A percentile compares a stretch with the other conserved stretches of the same genome.
phyloP scores from a whole-genome alignment of 92 coral and sea anemone genomes.

The Zoanthus sociatus region DNA sequence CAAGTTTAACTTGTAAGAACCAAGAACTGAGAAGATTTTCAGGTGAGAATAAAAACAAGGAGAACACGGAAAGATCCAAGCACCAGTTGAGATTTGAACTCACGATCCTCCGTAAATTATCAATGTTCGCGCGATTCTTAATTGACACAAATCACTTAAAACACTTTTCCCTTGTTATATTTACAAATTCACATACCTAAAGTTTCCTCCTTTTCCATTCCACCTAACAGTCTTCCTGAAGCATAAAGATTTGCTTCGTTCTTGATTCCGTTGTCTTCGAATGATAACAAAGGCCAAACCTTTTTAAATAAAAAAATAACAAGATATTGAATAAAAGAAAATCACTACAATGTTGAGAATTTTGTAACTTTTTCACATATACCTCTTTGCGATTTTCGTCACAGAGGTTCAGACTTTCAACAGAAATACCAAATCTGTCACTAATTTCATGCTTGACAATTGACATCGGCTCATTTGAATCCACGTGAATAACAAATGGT shows the following conservation, averaged over 20 bases:
- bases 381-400: slow-evolving; percentile 43
- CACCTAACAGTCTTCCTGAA: slow-evolving; percentile 23
- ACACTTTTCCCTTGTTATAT: neutral
- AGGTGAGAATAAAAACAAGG: too few relatives aligned
- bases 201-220: slow-evolving; percentile 18
- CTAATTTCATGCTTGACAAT: neutral
- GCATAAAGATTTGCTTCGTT: slow-evolving; percentile 29
- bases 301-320: neutral
- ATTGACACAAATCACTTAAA: too few relatives aligned
- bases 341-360: too few relatives aligned
- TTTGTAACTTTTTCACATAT: neutral
- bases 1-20: too few relatives aligned
- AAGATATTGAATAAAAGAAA: neutral
- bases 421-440: slow-evolving; percentile 26
- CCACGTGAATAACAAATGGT: slow-evolving; percentile 33
- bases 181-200: slow-evolving; percentile 2
- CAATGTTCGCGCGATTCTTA: too few relatives aligned
- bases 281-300: slow-evolving; percentile 37
- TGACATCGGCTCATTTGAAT: slow-evolving; percentile 24
- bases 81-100: too few relatives aligned
- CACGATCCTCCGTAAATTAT: too few relatives aligned
- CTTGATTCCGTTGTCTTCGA: slow-evolving; percentile 41
- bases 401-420: slow-evolving; percentile 6
- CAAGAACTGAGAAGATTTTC: too few relatives aligned
- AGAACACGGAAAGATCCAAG: too few relatives aligned